Evolutionary conservation across 2,888 invertebrate species (phyloP).

Genomic region (Phania funesta): DNA sequence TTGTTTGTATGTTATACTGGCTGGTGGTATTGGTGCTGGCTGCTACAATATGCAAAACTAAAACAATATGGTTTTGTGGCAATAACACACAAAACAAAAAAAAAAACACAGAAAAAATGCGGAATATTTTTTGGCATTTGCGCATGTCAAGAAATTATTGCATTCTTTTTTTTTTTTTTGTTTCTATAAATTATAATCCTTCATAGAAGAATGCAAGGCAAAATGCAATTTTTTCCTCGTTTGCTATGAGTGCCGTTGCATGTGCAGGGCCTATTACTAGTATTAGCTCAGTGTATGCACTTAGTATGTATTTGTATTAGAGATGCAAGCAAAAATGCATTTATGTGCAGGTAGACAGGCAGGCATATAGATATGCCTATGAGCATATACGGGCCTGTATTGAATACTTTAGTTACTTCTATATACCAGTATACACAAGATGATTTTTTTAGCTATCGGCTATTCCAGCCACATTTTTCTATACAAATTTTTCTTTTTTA

Average conservation of each 20-base stretch:
- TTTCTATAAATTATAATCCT: slow-evolving; percentile 54
- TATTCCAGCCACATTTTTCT: slow-evolving; percentile 1
- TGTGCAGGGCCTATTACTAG: slow-evolving; percentile 2
- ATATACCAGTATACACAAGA: slow-evolving; percentile 9
- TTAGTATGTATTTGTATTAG: slow-evolving; percentile 67
- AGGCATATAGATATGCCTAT: background rate
- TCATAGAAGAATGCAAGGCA: slow-evolving; percentile 54
- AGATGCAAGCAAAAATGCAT: slow-evolving; percentile 47
- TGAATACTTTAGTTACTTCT: slow-evolving; percentile 28
- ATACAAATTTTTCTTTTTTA: background rate
- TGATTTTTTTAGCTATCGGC: background rate
- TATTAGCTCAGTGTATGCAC: slow-evolving; percentile 41
- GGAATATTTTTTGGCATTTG: slow-evolving; percentile 18
- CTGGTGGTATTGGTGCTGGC: slow-evolving; percentile 23
- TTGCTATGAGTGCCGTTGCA: background rate
- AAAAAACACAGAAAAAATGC: slow-evolving; percentile 20
- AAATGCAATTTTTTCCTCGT: slow-evolving; percentile 40
- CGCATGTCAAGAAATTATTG: slow-evolving; percentile 53
- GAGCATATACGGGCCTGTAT: slow-evolving; percentile 6
- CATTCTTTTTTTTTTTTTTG: slow-evolving; percentile 9
- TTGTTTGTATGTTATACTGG: background rate
- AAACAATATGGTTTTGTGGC: slow-evolving; percentile 61
- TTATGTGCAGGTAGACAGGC: slow-evolving; percentile 16
- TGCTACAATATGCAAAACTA: slow-evolving; percentile 56
- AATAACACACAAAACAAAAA: background rate